Evolutionary conservation across 2,888 invertebrate genomes (phyloP), one percentile per base, ranked within the genome.

Genomic region (Falcaria lacertinaria): DNA sequence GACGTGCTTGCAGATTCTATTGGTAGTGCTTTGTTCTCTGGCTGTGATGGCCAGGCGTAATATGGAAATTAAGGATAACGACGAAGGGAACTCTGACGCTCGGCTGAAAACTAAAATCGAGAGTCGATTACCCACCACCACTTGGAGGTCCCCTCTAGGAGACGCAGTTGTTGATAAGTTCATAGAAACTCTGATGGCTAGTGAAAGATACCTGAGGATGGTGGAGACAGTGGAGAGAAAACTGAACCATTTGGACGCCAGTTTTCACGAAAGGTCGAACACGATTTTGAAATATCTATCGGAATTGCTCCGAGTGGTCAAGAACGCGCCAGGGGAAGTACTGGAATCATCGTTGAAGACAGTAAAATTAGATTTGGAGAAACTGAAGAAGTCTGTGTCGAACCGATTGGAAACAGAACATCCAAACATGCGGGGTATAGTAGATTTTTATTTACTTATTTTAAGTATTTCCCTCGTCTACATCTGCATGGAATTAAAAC

Each of bases 91-190:
- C 50, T 36, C 34, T 41, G 22, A 44, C 44, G 43, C 50, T 36
- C 43, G 45, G 40, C 16, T 50, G 25, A 17, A 35, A 6, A 17
- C 19, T 2, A 33, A 43, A 36, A 17, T 25, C 15, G 3, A 39
- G 11, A 56, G 43, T 0, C 43, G 39, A 3, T 11, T 48, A 2
- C 60, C 73, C 0, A 64, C 74, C 0, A 57, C 65, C 0, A 53
- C 50, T 2, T 41, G 50, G 3, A 47, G 52, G 5, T 48, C 48
- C 0, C 39, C 54, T 4, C 65, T 64, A 37, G 67, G 69, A 1
- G 83, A 80, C 33, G 57, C 57, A 1, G 71, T 80, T 0, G 75
- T 83, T 0, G 86, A 86, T 44, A 83, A 80, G 39, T 85, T 87
- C 50, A 74, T 84, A 0, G 81, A 86, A 40, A 82, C 78, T 0